Evolutionary conservation across 2,113 vertebrate genomes (phyloP).

Genomic region (Camelus dromedarius): DNA sequence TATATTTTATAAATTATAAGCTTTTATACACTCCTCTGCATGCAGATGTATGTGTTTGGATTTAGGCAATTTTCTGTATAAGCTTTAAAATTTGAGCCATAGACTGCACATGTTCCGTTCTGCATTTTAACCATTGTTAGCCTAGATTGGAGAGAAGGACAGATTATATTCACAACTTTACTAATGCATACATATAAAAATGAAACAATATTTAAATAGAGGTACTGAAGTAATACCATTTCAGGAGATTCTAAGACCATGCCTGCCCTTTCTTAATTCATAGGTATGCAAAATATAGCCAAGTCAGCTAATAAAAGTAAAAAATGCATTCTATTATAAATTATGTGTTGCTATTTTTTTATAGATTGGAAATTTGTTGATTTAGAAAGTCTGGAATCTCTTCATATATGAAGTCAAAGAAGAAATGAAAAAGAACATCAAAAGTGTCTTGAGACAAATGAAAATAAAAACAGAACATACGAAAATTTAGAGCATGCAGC

Average conservation of each 20-base stretch:
- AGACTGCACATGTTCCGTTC: conserved; percentile 62
- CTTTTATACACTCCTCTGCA: conserved; percentile 30
- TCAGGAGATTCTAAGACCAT: neutral
- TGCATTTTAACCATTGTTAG: conserved; percentile 58
- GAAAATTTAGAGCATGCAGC: too few relatives aligned
- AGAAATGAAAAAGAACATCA: too few relatives aligned
- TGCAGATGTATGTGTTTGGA: conserved; percentile 73
- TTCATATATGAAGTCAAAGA: neutral
- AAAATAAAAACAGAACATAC: too few relatives aligned
- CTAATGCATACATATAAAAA: neutral
- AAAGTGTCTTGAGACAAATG: too few relatives aligned
- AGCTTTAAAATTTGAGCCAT: conserved; percentile 76
- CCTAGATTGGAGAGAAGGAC: conserved; percentile 41
- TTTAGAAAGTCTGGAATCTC: neutral
- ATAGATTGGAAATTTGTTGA: neutral
- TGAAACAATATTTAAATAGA: neutral
- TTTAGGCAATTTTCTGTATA: conserved; percentile 67
- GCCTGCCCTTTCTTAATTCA: neutral
- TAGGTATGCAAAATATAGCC: neutral
- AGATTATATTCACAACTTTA: neutral
- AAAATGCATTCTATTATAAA: neutral
- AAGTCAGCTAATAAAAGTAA: neutral
- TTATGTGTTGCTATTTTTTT: neutral
- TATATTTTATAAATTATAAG: neutral
- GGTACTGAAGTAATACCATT: neutral